Percentiles rank a stretch among this genome's conserved stretches.
These are phyloP conservation scores for Aspidoscelis tigris DNA, from an alignment of 2,113 vertebrate species.

Conservation along the genomic window DNA sequence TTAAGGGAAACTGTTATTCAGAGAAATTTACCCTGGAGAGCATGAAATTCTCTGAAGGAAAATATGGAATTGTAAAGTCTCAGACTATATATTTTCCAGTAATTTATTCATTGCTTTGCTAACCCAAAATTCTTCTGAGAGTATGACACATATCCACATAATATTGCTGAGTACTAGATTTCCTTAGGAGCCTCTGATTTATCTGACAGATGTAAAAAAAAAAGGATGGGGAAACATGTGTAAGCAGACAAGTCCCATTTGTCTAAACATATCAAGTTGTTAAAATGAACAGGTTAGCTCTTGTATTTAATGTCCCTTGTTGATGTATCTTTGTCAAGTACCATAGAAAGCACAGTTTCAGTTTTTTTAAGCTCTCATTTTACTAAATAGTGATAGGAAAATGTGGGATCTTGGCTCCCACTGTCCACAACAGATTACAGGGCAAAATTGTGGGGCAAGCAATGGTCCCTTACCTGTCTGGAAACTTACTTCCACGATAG, in stretches of 20 bases:
- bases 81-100: slow-evolving; percentile 44
- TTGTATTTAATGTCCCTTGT: slow-evolving; percentile 36
- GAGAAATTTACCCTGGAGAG: slow-evolving; percentile 49
- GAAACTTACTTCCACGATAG: too few species aligned
- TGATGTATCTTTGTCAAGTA: slow-evolving; percentile 33
- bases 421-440: too few species aligned
- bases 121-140: slow-evolving; percentile 47
- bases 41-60: slow-evolving; percentile 52
- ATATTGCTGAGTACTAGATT: slow-evolving; percentile 42
- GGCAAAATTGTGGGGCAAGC: too few species aligned
- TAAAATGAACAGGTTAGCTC: slow-evolving; percentile 45
- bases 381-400: not conserved
- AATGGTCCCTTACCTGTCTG: too few species aligned
- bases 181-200: slow-evolving; percentile 47
- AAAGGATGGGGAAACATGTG: not conserved
- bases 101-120: slow-evolving; percentile 65
- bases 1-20: slow-evolving; percentile 41
- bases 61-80: slow-evolving; percentile 45
- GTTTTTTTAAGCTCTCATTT: not conserved
- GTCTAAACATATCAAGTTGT: slow-evolving; percentile 13
- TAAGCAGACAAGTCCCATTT: slow-evolving; percentile 37
- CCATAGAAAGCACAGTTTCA: not conserved
- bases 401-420: too few species aligned
- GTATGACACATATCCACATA: slow-evolving; percentile 48
- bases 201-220: slow-evolving; percentile 43